phyloP scores from a whole-genome alignment of 2,113 vertebrate genomes.

The Sphyrna mokarran region DNA sequence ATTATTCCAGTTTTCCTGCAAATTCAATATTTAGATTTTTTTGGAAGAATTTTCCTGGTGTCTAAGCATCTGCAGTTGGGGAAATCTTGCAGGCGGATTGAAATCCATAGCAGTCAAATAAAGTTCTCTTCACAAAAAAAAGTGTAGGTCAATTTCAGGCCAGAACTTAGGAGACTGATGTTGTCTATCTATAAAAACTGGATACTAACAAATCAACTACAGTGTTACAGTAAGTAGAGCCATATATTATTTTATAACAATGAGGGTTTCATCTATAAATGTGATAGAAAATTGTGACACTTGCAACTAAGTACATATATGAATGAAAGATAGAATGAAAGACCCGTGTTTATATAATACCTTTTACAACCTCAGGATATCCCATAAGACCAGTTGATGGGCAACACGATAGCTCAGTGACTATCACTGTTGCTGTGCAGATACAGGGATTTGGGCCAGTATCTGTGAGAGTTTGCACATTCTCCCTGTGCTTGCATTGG shows the following conservation, averaged over 20 bases:
- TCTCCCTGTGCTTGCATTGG: too few relatives aligned
- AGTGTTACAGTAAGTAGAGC: not conserved
- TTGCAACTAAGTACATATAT: not conserved
- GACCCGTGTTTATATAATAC: not conserved
- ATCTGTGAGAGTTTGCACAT: too few relatives aligned
- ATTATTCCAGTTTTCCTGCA: too few relatives aligned
- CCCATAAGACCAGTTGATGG: not conserved
- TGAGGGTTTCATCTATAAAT: not conserved
- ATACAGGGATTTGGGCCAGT: too few relatives aligned
- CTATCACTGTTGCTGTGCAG: too few relatives aligned
- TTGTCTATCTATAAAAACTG: not conserved
- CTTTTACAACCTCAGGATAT: not conserved
- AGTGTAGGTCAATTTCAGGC: not conserved
- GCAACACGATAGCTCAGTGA: too few relatives aligned
- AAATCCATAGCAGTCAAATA: too few relatives aligned
- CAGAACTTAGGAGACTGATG: not conserved
- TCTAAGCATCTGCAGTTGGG: too few relatives aligned
- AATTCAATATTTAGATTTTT: too few relatives aligned
- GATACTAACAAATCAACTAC: not conserved
- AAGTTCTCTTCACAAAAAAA: too few relatives aligned
- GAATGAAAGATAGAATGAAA: not conserved
- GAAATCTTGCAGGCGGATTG: too few relatives aligned
- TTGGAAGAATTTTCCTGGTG: too few relatives aligned
- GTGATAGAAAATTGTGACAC: not conserved
- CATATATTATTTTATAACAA: not conserved